Base-by-base conservation (phyloP, 2,797 vertebrate genomes). In the Falco rusticolus region DNA sequence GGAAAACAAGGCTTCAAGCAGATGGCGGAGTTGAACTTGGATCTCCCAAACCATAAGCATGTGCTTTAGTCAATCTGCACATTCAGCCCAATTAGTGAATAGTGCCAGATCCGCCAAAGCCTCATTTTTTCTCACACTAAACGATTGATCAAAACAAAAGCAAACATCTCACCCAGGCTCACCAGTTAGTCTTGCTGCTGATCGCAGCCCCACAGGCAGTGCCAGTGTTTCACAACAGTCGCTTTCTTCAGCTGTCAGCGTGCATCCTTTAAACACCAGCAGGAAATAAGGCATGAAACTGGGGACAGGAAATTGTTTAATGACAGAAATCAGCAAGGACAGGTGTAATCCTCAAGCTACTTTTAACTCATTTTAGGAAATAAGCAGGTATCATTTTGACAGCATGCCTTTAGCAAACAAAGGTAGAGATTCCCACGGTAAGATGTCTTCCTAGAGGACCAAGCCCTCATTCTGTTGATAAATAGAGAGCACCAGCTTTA, bases 271-370 rank as follows among this genome's bases (percentile, higher is more conserved):
- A 91, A 82, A 79, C 75, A 81, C 41, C 65, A 70, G 76, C 89
- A 89, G 94, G 84, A 92, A 94, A 93, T 63, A 90, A 84, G 94
- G 71, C 57, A 90, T 4, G 8, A 84, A 95, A 80, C 20, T 45
- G 50, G 43, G 92, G 92, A 84, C 76, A 85, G 84, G 65, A 89
- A 95, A 78, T 29, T 72, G 33, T 86, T 91, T 91, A 90, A 93
- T 88, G 94, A 93, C 69, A 88, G 69, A 93, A 94, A 93, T 72
- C 60, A 69, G 76, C 82, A 79, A 63, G 76, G 95, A 84, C 94
- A 95, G 87, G 65, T 96, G 87, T 75, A 93, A 95, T 78, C 93
- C 85, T 96, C 82, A 39, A 88, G 92, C 84, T 82, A 87, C 92
- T 82, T 92, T 56, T 82, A 90, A 47, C 20, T 88, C 50, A 18